These are phyloP conservation scores for Nomada flava DNA, from an alignment of 2,888 invertebrate species.

Conservation along the genomic window DNA sequence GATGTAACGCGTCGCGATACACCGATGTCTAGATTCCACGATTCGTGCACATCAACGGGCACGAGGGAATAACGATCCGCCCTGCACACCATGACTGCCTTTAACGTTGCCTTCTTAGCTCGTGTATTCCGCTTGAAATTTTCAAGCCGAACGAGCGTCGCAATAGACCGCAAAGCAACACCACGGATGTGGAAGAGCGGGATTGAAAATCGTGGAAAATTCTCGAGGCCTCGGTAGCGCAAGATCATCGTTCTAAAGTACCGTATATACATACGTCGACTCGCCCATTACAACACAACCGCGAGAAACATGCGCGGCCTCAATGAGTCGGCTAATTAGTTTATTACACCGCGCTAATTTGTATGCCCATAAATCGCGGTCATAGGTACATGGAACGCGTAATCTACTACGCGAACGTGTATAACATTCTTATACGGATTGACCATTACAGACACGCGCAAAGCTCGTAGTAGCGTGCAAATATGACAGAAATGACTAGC, in stretches of 20 bases:
- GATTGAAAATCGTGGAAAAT: conserved; percentile 44
- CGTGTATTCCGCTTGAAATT: background rate
- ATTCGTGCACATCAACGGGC: conserved; percentile 18
- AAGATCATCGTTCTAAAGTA: background rate
- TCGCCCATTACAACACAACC: conserved; percentile 44
- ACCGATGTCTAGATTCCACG: conserved; percentile 21
- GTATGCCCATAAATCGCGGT: conserved; percentile 76
- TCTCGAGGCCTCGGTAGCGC: conserved; percentile 18
- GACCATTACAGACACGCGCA: background rate
- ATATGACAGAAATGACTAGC: conserved; percentile 60
- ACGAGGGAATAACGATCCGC: conserved; percentile 5
- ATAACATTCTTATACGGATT: background rate
- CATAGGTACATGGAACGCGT: conserved; percentile 34
- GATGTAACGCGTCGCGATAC: conserved; percentile 26
- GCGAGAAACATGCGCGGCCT: conserved; percentile 65
- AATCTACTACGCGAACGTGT: background rate
- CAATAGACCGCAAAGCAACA: background rate
- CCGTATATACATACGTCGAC: background rate
- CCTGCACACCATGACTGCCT: background rate
- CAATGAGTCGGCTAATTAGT: conserved; percentile 80
- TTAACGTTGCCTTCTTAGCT: background rate
- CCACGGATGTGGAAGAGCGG: background rate
- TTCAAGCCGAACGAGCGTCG: background rate
- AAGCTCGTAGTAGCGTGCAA: conserved; percentile 37
- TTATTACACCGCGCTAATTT: conserved; percentile 79